Conservation (phyloP, 2,888 invertebrate genomes). For the Andrena hattorfiana region DNA sequence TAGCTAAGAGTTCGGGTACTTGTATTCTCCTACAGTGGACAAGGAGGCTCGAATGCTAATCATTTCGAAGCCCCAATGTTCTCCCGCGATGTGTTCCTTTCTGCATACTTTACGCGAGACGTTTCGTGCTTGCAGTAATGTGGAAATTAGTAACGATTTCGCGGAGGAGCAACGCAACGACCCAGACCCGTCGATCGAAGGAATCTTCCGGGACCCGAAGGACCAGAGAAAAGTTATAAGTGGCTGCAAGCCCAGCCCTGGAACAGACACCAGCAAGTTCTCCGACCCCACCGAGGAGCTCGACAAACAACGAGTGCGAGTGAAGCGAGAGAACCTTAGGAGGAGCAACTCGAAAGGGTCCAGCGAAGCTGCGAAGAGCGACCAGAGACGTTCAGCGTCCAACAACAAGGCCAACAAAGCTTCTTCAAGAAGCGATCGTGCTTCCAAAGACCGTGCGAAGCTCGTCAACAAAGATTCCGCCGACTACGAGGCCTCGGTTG, state of each 20-base stretch:
- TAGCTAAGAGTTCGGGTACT: no score
- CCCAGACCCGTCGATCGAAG: conserved; percentile 29
- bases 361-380: not conserved
- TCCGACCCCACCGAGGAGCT: not conserved
- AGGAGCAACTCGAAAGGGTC: not conserved
- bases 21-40: no score
- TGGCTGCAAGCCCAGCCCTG: not conserved
- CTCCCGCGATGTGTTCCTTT: no score
- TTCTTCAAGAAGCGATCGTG: not conserved
- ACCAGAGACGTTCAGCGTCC: conserved; percentile 14
- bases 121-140: not conserved
- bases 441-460: conserved; percentile 1
- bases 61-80: no score
- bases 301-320: not conserved
- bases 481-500: conserved; percentile 35
- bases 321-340: conserved; percentile 15
- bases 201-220: conserved; percentile 27
- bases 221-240: not conserved
- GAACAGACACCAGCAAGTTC: not conserved
- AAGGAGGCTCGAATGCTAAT: no score
- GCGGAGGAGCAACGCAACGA: conserved; percentile 14
- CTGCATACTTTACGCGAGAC: not conserved
- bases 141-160: not conserved
- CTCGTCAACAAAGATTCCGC: conserved; percentile 49
- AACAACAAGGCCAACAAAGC: not conserved